Conservation (phyloP, 2,113 vertebrate species). For the Rutilus rutilus region DNA sequence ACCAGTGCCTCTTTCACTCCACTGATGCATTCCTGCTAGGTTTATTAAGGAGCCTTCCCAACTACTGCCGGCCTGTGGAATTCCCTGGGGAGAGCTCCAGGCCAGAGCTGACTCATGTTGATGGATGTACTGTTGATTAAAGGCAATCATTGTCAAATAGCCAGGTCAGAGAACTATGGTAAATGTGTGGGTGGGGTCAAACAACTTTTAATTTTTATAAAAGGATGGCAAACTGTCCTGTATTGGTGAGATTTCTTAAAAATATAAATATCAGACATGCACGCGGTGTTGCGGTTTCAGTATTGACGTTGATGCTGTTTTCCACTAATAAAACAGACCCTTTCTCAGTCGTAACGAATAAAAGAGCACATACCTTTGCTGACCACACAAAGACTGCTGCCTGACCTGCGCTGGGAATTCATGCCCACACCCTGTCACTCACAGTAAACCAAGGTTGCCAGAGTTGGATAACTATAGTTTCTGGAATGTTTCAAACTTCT, state of each 20-base stretch:
- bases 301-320: conserved; percentile 66
- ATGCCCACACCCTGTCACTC: conserved; percentile 63
- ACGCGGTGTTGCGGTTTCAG: conserved; percentile 51
- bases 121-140: conserved; percentile 50
- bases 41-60: conserved; percentile 74
- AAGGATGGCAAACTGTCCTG: conserved; percentile 36
- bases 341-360: conserved; percentile 68
- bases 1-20: conserved; percentile 45
- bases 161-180: conserved; percentile 57
- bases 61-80: conserved; percentile 77
- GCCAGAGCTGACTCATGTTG: conserved; percentile 46
- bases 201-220: conserved; percentile 52
- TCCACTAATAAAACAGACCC: conserved; percentile 63
- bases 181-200: conserved; percentile 61
- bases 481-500: conserved; percentile 39
- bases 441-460: conserved; percentile 48
- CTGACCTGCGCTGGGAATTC: conserved; percentile 57
- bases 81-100: conserved; percentile 70
- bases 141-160: conserved; percentile 32
- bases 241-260: conserved; percentile 31
- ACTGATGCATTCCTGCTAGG: conserved; percentile 73
- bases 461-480: conserved; percentile 45
- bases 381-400: conserved; percentile 64
- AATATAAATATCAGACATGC: conserved; percentile 52
- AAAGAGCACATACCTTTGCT: conserved; percentile 55